These are phyloP conservation scores for Lipophrys pholis DNA, from an alignment of 2,113 vertebrate genomes.

Conservation along the genomic window DNA sequence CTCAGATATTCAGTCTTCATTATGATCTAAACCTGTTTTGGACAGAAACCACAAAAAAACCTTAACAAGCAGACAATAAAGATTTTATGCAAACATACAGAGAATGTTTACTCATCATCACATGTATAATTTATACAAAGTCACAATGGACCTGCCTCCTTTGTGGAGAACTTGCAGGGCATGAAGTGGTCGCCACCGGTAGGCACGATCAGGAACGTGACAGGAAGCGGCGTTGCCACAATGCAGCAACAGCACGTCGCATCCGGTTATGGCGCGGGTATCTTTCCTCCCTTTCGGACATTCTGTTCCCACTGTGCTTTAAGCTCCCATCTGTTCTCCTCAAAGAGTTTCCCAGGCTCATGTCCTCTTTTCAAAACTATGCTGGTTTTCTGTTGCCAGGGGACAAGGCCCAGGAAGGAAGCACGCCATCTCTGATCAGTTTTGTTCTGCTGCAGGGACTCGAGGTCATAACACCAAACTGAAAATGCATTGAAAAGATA, in stretches of 20 bases:
- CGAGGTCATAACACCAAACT: slow-evolving; percentile 27
- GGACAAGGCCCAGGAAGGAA: slow-evolving; percentile 74
- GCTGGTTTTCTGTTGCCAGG: slow-evolving; percentile 77
- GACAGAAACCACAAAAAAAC: too few species aligned
- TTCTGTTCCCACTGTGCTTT: slow-evolving; percentile 78
- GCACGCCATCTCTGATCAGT: slow-evolving; percentile 59
- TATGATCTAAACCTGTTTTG: too few species aligned
- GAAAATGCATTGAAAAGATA: too few species aligned
- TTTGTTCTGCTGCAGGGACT: slow-evolving; percentile 22
- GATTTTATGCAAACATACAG: too few species aligned
- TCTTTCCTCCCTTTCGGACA: slow-evolving; percentile 68
- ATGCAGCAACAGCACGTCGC: slow-evolving; percentile 51
- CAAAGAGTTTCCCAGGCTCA: slow-evolving; percentile 82
- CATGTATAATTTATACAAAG: too few species aligned
- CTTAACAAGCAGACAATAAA: too few species aligned
- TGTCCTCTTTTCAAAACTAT: slow-evolving; percentile 78
- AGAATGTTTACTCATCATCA: too few species aligned
- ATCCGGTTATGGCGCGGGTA: slow-evolving; percentile 59
- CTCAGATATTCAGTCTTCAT: too few species aligned
- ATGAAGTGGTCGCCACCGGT: slow-evolving; percentile 32
- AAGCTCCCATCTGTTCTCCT: slow-evolving; percentile 58
- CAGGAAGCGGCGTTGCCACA: slow-evolving; percentile 60
- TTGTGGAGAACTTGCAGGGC: slow-evolving; percentile 23
- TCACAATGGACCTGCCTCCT: slow-evolving; percentile 23
- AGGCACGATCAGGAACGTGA: slow-evolving; percentile 21